Evolutionary conservation across 1,140 invertebrate genomes (phyloP), one percentile per base, ranked within the genome.

Genomic region (Ceratosolen solmsi): DNA sequence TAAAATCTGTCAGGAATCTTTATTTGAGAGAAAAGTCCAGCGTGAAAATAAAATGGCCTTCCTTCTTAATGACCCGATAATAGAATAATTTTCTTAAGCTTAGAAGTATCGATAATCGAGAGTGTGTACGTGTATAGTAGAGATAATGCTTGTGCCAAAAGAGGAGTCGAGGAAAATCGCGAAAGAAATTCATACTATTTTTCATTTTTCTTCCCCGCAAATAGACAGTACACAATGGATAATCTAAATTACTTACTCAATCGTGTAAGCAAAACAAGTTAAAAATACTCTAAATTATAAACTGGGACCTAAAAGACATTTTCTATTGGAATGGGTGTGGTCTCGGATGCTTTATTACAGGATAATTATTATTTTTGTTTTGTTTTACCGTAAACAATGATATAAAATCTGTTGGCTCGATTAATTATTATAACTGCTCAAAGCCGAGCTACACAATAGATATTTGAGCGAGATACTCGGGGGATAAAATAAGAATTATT

Each of bases 401-500:
- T 30, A 30, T 30, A 30, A 33, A 11, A 30, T 5, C 27, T 63
- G 27, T 20, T 36, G 30, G 13, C 22, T 36, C 60, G 3, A 65
- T 36, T 65, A 65, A 65, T 65, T 36, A 22, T 27, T 36, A 20
- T 20, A 65, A 65, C 30, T 8, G 60, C 60, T 65, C 36, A 36
- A 36, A 22, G 4, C 11, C 11, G 58, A 58, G 25, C 2, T 13
- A 11, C 11, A 30, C 58, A 60, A 60, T 60, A 5, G 58, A 13
- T 60, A 13, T 60, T 27, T 11, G 0, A 20, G 13, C 2, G 60
- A 65, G 60, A 65, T 33, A n/a, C 30, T 1, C 25, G 2, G 20
- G 33, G 30, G 60, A 65, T 65, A 65, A 65, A 65, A 3, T 9
- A 22, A 65, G 33, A 65, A 65, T 33, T 65, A 65, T 65, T n/a